Base-by-base conservation (phyloP, 2,888 invertebrate species). In the Heliconius aoede region DNA sequence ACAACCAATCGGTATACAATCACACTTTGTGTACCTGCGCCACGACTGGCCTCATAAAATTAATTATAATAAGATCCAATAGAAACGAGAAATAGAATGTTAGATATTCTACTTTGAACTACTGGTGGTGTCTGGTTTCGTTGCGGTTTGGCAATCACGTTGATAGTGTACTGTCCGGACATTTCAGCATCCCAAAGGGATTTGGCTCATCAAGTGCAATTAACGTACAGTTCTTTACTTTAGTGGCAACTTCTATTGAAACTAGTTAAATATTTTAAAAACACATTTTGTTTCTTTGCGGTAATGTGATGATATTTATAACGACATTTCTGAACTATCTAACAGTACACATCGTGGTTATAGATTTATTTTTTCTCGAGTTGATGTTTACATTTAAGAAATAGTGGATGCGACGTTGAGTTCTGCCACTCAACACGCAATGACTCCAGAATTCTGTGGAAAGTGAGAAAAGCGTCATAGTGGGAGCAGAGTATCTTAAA, bases 81-180 rank as follows among this genome's bases (percentile, higher is more conserved):
- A n/a, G 65, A 24, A 24, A 30, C 15, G 30, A 26, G 51, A 30
- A 11, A 7, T n/a, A 21, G n/a, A n/a, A 51, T 51, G 28, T 30
- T 69, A n/a, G 30, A 30, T 69, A 55, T 68, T 32, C 69, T 51
- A 69, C 1, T 30, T 55, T 69, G 21, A 32, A 55, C 69, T 68
- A 68, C 68, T 32, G 55, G 69, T 55, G 55, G 55, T 55, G 24
- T 55, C 55, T 69, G 69, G 69, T 69, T 55, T 32, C 51, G 28
- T 69, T 55, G 69, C 30, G 69, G 69, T 69, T 69, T 55, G 55
- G 69, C 69, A 69, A 69, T 69, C 51, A 69, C 69, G 69, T 69
- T 55, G 69, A 55, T 55, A 69, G 69, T 51, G 30, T 55, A 69
- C 69, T 69, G 30, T 69, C 51, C 15, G 51, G 28, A 55, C 46